Base-by-base conservation (phyloP, 2,797 vertebrate species). In the Okamejei kenojei region DNA sequence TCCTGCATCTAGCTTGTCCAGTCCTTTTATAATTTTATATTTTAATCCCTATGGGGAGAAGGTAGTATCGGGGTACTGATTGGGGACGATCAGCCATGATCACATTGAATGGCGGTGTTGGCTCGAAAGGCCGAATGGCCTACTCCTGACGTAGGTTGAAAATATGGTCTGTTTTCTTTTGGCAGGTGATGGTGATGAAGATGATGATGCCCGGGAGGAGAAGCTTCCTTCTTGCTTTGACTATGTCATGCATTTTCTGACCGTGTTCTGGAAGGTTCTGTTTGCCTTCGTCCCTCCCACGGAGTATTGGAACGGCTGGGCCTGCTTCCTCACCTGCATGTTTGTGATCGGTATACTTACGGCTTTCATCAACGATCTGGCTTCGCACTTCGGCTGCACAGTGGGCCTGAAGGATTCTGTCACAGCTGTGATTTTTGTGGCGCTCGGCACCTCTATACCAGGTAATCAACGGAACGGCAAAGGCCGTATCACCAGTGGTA, bases 371-470 rank as follows among this genome's bases (percentile, higher is more conserved):
- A 98, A 98, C 5, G 98, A 99, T 95, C 95, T 99, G 23, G 98
- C 98, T 35, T 98, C 98, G 21, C 98, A 99, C 95, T 99, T 99
- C 23, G 98, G 98, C 94, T 99, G 98, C 96, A 98, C 98, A 0
- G 96, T 99, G 0, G 98, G 98, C 93, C 96, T 99, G 93, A 97
- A 96, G 94, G 98, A 99, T 96, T 96, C 96, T 0, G 98, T 99
- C 94, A 99, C 98, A 0, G 98, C 98, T 0, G 97, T 99, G n/a
- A 98, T 99, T 94, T 98, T 99, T 91, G 98, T 99, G 29, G 98
- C 98, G 2, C 95, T 99, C 93, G 98, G 98, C 82, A 99, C 98
- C 4, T 99, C 98, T 93, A 96, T 99, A 93, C 98, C 98, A 65
- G 98, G 98, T 98, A 95, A 94, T 88, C 0, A 1, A 73, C 93